Conservation (phyloP, 1,140 invertebrate genomes). For the Musca vetustissima region DNA sequence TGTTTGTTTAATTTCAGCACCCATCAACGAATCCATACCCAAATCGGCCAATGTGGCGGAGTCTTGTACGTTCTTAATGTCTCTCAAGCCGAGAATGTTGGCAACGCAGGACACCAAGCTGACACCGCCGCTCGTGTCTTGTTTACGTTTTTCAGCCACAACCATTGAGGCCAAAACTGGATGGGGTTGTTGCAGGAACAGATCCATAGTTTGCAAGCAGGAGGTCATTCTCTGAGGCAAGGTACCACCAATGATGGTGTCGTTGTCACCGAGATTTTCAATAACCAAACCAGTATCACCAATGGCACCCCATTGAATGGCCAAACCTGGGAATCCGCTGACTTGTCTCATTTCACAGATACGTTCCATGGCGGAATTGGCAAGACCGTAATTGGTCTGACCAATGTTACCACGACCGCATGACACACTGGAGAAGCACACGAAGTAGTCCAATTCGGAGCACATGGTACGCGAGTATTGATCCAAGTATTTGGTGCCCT, state of each 20-base stretch:
- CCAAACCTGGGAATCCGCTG: conserved; percentile 78
- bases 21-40: conserved; percentile 97
- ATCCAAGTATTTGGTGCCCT: conserved; percentile 80
- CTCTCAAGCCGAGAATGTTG: conserved; percentile 84
- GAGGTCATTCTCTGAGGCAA: conserved; percentile 89
- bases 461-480: conserved; percentile 71
- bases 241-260: conserved; percentile 90
- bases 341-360: conserved; percentile 82
- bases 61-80: conserved; percentile 73
- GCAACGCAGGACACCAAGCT: conserved; percentile 74
- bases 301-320: conserved; percentile 97
- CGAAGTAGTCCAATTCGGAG: conserved; percentile 84
- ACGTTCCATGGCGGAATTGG: conserved; percentile 95
- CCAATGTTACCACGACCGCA: conserved; percentile 94
- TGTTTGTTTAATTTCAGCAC: conserved; percentile 96
- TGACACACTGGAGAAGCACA: conserved; percentile 91
- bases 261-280: conserved; percentile 83
- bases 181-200: conserved; percentile 84
- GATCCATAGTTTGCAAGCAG: conserved; percentile 82
- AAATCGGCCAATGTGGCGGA: conserved; percentile 82
- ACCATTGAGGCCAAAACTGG: conserved; percentile 85
- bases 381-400: conserved; percentile 93
- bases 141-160: conserved; percentile 71
- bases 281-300: conserved; percentile 93
- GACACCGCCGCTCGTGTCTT: conserved; percentile 56